A percentile compares a stretch with the other conserved stretches of the same genome.
phyloP scores from a whole-genome alignment of 1,140 invertebrate genomes.

The Neuroterus valhalla region DNA sequence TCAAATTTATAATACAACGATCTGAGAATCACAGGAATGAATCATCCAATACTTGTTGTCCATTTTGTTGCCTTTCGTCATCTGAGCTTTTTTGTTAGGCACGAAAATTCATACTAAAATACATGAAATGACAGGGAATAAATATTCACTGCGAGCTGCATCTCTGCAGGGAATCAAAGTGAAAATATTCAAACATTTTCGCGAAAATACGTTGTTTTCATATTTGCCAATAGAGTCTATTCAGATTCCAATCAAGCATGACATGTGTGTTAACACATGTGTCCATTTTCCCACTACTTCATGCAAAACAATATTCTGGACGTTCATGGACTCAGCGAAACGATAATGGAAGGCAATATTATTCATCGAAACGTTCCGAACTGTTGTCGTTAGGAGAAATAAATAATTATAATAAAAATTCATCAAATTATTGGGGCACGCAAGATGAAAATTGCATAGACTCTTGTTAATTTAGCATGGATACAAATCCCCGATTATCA shows the following conservation, averaged over 20 bases:
- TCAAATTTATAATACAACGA: too few relatives aligned
- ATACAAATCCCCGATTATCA: too few relatives aligned
- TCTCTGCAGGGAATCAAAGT: not conserved
- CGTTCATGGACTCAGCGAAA: not conserved
- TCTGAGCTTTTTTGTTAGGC: too few relatives aligned
- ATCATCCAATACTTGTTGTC: too few relatives aligned
- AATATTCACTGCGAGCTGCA: not conserved
- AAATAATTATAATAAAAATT: too few relatives aligned
- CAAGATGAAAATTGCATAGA: too few relatives aligned
- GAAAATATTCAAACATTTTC: not conserved
- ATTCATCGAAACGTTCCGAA: not conserved
- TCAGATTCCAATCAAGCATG: slow-evolving; percentile 9
- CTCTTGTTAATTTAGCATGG: too few relatives aligned
- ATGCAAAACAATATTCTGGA: not conserved
- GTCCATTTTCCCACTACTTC: slow-evolving; percentile 5
- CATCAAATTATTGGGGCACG: too few relatives aligned
- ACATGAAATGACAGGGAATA: not conserved
- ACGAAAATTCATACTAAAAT: not conserved
- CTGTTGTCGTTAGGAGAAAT: too few relatives aligned
- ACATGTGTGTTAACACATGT: slow-evolving; percentile 5
- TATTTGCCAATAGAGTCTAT: not conserved
- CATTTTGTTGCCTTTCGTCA: too few relatives aligned
- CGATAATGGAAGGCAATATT: not conserved
- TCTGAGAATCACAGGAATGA: too few relatives aligned
- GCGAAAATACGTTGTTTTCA: slow-evolving; percentile 10